These are phyloP conservation scores for Brachionus paranguensis DNA, from an alignment of 1,140 invertebrate genomes.

Conservation along the genomic window DNA sequence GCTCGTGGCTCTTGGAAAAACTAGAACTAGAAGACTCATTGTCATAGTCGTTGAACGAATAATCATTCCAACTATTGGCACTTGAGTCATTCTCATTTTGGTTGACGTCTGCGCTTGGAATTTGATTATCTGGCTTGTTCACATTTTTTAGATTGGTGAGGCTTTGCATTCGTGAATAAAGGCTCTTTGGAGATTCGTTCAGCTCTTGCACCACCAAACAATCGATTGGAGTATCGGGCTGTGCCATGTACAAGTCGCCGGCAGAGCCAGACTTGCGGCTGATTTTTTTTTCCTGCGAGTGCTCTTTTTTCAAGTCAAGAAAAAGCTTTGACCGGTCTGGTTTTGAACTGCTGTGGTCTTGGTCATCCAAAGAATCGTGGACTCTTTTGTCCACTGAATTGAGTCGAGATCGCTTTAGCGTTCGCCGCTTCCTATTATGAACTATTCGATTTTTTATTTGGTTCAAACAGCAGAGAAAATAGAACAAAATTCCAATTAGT, in stretches of 20 bases:
- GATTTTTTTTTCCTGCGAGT: neutral
- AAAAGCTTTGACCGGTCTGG: neutral
- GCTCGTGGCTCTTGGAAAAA: neutral
- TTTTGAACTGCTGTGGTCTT: neutral
- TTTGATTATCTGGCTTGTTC: neutral
- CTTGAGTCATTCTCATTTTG: neutral
- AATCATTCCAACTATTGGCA: neutral
- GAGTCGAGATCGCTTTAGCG: neutral
- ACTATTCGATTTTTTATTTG: slow-evolving; percentile 18
- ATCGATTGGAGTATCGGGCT: neutral
- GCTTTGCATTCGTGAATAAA: slow-evolving; percentile 15
- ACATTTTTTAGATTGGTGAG: neutral
- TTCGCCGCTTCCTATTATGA: neutral
- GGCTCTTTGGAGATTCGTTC: slow-evolving; percentile 7
- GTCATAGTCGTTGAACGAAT: neutral
- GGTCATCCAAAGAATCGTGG: neutral
- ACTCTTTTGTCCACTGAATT: neutral
- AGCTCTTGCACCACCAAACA: neutral
- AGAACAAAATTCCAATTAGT: slow-evolving; percentile 16
- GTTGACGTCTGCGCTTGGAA: neutral
- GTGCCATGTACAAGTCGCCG: neutral
- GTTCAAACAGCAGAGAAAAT: slow-evolving; percentile 37
- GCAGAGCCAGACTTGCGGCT: neutral
- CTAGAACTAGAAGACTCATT: neutral
- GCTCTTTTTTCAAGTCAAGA: neutral